A percentile compares a stretch with the other conserved stretches of the same genome.
Conservation (phyloP, 2,797 vertebrate species). For the Aphelocoma californica region DNA sequence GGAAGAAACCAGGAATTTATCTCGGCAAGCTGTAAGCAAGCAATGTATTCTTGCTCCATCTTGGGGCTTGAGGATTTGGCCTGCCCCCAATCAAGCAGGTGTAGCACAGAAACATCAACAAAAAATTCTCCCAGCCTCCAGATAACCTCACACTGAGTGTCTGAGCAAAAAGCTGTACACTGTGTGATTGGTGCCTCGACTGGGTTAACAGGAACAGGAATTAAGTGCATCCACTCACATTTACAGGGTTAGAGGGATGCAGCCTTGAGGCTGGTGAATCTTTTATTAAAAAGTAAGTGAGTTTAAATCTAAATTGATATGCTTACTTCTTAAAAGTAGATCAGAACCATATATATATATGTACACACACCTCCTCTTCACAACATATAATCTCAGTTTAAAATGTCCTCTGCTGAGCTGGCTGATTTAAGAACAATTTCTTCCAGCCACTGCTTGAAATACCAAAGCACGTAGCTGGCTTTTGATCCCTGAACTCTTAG, state of each 20-base stretch:
- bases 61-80: background rate
- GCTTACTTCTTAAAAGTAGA: background rate
- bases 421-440: background rate
- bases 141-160: background rate
- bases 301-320: background rate
- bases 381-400: background rate
- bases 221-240: background rate
- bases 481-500: background rate
- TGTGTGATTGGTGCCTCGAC: background rate
- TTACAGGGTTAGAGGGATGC: background rate
- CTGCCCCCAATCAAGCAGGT: background rate
- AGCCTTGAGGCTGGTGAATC: background rate
- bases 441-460: background rate
- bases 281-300: background rate
- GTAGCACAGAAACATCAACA: background rate
- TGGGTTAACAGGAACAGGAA: background rate
- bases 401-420: background rate
- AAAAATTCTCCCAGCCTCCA: background rate
- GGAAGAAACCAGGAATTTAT: background rate
- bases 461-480: background rate
- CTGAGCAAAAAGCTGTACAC: background rate
- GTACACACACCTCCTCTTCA: background rate
- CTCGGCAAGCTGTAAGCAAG: background rate
- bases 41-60: background rate
- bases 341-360: background rate